Conservation (phyloP, 2,113 vertebrate species). For the Desmodus rotundus region DNA sequence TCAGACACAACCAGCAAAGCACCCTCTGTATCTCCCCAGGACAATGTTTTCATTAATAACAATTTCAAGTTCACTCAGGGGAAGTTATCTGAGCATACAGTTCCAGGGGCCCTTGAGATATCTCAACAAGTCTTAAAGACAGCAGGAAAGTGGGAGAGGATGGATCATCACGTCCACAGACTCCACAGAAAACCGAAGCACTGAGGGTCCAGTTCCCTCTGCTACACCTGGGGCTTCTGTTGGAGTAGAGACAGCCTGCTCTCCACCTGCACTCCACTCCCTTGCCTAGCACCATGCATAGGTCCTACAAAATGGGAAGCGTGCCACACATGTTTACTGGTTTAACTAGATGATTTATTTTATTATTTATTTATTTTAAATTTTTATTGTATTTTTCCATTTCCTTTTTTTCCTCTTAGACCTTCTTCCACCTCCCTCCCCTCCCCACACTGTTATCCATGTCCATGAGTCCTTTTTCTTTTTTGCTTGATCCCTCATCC, state of each 20-base stretch:
- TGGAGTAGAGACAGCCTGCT: neutral
- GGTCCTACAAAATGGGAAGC: neutral
- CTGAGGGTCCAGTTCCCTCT: neutral
- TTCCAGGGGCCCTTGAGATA: neutral
- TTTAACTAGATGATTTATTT: neutral
- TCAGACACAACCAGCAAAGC: neutral
- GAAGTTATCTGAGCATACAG: neutral
- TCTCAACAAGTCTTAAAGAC: constrained; percentile 16
- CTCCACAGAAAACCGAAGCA: neutral
- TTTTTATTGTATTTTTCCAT: no score
- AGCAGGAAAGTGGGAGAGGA: neutral
- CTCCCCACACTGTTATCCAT: no score
- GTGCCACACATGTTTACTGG: neutral
- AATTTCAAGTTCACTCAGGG: neutral
- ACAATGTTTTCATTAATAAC: constrained; percentile 20
- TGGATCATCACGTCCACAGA: neutral
- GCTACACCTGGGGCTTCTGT: neutral
- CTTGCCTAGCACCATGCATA: neutral
- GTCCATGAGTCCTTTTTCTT: no score
- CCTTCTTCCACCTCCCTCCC: no score
- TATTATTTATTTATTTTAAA: no score
- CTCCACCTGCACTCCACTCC: neutral
- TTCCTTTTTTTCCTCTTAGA: no score
- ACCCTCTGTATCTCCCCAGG: neutral
- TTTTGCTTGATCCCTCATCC: no score